These are phyloP conservation scores for Saccopteryx leptura DNA, from an alignment of 2,113 vertebrate species.

Conservation along the genomic window DNA sequence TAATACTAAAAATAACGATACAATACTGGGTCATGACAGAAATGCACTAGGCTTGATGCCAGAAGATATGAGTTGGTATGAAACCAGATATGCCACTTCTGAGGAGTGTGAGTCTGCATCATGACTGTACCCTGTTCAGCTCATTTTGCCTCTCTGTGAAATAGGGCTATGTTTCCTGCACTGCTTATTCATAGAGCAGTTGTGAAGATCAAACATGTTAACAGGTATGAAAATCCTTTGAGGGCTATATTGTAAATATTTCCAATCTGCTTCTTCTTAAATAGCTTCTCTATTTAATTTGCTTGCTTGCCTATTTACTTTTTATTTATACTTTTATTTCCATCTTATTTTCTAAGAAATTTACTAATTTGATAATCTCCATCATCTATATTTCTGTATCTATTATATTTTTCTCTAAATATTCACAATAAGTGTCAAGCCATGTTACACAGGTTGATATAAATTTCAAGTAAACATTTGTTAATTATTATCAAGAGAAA, in stretches of 20 bases:
- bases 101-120: background rate
- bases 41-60: background rate
- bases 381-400: background rate
- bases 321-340: slow-evolving; percentile 13
- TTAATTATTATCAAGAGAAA: slow-evolving; percentile 9
- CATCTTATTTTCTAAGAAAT: slow-evolving; percentile 4
- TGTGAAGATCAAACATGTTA: background rate
- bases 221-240: background rate
- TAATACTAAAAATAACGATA: background rate
- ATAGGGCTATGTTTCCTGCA: background rate
- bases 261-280: background rate
- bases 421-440: background rate
- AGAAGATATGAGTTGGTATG: background rate
- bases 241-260: background rate
- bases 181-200: background rate
- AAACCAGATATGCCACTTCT: background rate
- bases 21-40: background rate
- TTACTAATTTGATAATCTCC: background rate
- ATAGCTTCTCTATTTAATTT: background rate
- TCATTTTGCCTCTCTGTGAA: background rate
- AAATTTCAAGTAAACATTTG: background rate
- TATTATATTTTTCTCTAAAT: background rate
- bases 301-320: background rate
- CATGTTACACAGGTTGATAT: background rate
- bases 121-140: background rate